A percentile compares a stretch with the other conserved stretches of the same genome.
phyloP scores from a whole-genome alignment of 2,113 vertebrate genomes.

The Sinosuthora webbiana region DNA sequence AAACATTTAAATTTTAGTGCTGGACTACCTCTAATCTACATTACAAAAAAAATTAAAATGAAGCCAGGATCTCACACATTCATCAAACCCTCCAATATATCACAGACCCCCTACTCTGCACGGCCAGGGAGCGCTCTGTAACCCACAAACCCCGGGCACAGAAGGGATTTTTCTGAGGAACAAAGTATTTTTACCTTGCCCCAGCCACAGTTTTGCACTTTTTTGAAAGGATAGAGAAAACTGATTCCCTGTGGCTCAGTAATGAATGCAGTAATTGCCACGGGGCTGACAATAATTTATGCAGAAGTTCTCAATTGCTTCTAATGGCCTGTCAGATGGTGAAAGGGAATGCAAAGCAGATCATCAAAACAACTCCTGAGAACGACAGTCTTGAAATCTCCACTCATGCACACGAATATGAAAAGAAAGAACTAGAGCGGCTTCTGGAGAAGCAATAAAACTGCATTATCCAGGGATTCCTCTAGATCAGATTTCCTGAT shows the following conservation, averaged over 20 bases:
- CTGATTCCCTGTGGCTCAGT: background rate
- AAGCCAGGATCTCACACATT: background rate
- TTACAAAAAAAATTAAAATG: background rate
- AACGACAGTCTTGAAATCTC: background rate
- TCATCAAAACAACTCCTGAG: background rate
- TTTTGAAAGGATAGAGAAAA: background rate
- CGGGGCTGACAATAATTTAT: constrained; percentile 7
- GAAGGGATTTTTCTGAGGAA: background rate
- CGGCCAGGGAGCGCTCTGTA: background rate
- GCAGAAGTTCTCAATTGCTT: background rate
- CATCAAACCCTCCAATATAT: background rate
- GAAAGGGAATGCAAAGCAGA: background rate
- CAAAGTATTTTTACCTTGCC: background rate
- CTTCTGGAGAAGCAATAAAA: background rate
- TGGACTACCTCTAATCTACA: background rate
- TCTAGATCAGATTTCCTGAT: background rate
- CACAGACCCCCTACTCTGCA: background rate
- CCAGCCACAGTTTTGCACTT: background rate
- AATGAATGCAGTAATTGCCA: constrained; percentile 24
- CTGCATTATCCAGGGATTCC: background rate
- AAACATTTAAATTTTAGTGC: background rate
- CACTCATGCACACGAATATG: background rate
- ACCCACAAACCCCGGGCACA: background rate
- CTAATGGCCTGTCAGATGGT: constrained; percentile 24
- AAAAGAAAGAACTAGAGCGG: background rate